phyloP scores from a whole-genome alignment of 2,888 invertebrate species.

The Heliconius charithonia region DNA sequence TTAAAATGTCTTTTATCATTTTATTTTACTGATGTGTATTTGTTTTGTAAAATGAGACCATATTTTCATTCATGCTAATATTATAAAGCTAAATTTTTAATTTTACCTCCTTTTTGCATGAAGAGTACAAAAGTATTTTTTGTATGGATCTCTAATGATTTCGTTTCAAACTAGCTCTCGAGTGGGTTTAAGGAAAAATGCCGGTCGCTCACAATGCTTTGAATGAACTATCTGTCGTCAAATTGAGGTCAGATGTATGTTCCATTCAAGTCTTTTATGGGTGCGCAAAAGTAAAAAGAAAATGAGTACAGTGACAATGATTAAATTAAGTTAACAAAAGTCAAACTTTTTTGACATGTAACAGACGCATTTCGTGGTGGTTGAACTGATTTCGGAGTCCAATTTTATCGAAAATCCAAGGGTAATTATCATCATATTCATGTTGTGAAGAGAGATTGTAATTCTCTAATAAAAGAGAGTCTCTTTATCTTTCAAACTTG shows the following conservation, averaged over 20 bases:
- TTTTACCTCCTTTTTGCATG: not conserved
- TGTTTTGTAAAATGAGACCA: not conserved
- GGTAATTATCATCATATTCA: not conserved
- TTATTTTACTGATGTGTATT: not conserved
- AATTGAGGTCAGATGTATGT: slow-evolving; percentile 47
- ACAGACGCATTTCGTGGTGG: too few species aligned
- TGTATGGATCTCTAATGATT: slow-evolving; percentile 32
- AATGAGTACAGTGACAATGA: not conserved
- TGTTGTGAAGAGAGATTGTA: too few species aligned
- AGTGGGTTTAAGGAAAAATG: slow-evolving; percentile 28
- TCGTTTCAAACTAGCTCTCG: slow-evolving; percentile 24
- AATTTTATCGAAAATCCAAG: not conserved
- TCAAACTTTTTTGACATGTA: too few species aligned
- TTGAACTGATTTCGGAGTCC: not conserved
- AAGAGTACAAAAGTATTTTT: not conserved
- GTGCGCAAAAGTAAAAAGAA: not conserved
- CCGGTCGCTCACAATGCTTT: slow-evolving; percentile 30
- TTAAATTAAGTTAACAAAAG: not conserved
- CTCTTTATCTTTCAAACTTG: not conserved
- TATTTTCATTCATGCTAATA: not conserved
- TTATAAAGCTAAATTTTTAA: not conserved
- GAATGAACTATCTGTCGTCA: slow-evolving; percentile 36
- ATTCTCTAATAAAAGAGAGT: not conserved
- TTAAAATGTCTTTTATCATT: not conserved
- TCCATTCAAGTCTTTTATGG: slow-evolving; percentile 4